Conservation (phyloP, 2,113 vertebrate species). For the Pseudolaguvia tuberculata region DNA sequence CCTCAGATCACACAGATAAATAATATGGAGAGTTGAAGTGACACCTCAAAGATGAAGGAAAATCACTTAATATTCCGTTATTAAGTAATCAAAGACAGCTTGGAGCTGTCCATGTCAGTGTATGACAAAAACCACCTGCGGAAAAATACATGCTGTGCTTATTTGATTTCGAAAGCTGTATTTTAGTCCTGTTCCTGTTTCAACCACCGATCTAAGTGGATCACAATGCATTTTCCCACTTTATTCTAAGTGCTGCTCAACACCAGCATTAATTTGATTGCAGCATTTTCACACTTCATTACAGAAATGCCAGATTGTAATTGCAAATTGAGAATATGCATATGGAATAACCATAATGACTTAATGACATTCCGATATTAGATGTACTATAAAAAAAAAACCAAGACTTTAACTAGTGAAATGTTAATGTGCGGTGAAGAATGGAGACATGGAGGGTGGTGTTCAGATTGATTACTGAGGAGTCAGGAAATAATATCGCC, state of each 20-base stretch:
- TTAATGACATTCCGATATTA: background rate
- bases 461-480: background rate
- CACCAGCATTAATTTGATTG: background rate
- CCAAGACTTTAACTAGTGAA: background rate
- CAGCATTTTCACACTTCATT: background rate
- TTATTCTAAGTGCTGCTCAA: background rate
- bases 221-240: background rate
- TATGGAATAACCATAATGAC: background rate
- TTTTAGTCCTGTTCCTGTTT: background rate
- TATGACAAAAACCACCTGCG: background rate
- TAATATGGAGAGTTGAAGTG: background rate
- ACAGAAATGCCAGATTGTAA: background rate
- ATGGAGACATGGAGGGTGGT: too few relatives aligned
- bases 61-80: background rate
- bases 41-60: background rate
- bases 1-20: background rate
- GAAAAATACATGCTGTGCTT: background rate
- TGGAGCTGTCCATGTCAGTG: background rate
- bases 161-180: background rate
- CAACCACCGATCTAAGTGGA: background rate
- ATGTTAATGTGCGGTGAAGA: background rate
- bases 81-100: background rate
- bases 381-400: background rate
- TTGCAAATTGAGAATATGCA: conserved; percentile 8
- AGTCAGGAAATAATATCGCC: background rate